Base-by-base conservation (phyloP, 2,888 invertebrate species). In the Melanophora roralis region DNA sequence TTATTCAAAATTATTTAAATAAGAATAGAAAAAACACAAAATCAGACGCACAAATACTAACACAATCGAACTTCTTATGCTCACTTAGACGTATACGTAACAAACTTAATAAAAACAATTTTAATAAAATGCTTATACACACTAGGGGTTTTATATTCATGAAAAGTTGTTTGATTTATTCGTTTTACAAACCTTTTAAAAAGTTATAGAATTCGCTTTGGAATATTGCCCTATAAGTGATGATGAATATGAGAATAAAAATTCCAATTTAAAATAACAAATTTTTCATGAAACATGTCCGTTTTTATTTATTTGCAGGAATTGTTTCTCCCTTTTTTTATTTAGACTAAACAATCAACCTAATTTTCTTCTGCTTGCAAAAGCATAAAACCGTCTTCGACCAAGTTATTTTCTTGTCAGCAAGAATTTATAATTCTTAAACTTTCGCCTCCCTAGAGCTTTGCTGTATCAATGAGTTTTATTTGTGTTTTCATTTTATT, bases 1-100 rank as follows among this genome's bases (percentile, higher is more conserved):
- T 57, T 38, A 57, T 77, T 64, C 64, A 57, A 57, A 40, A 64
- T 77, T 59, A 57, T 69, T 71, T 71, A 65, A 45, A 45, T 43
- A 62, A n/a, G n/a, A n/a, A n/a, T 36, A 51, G 68, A 19, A 27
- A 65, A 32, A 38, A 6, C 11, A 36, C 1, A 4, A 9, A 23
- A 11, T 16, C 45, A 12, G 12, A 34, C 3, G 14, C 23, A 34
- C 11, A 1, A 5, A 38, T n/a, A 64, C n/a, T 27, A 3, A 27
- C 3, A 12, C 49, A 49, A 11, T 7, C n/a, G 49, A 7, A 21
- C 14, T 6, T 9, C 9, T 11, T 23, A 2, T 12, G 43, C 9
- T 45, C 9, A 51, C 14, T 1, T 51, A 8, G 12, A 14, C 49
- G 49, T 51, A 51, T 27, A 27, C 49, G 23, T 51, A 23, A 27